phyloP scores from a whole-genome alignment of 2,113 vertebrate species.

The Callaeas wilsoni region DNA sequence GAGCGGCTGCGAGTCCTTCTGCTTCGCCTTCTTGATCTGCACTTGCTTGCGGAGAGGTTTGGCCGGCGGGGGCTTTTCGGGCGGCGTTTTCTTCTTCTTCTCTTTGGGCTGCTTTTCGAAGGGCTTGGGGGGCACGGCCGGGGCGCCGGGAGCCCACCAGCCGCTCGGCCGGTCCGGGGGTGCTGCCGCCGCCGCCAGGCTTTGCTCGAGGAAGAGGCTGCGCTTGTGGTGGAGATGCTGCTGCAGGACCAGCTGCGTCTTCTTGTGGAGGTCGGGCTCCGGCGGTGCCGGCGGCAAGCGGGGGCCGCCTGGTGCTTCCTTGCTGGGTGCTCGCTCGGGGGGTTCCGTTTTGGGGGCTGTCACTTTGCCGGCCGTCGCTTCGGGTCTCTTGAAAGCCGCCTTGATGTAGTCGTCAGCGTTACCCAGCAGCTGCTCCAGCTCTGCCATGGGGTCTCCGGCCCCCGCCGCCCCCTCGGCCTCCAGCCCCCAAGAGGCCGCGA shows the following conservation, averaged over 20 bases:
- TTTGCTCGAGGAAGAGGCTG: constrained; percentile 85
- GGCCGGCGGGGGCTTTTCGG: constrained; percentile 69
- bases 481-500: constrained; percentile 23
- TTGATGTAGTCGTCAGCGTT: constrained; percentile 81
- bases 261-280: constrained; percentile 74
- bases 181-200: neutral
- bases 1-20: constrained; percentile 84
- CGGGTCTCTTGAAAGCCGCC: constrained; percentile 80
- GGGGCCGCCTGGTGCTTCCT: neutral
- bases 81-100: constrained; percentile 82
- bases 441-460: constrained; percentile 85
- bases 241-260: constrained; percentile 91
- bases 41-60: constrained; percentile 84
- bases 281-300: neutral
- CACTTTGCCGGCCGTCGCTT: constrained; percentile 63
- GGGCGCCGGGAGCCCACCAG: constrained; percentile 80
- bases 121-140: constrained; percentile 14
- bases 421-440: constrained; percentile 90
- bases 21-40: constrained; percentile 88
- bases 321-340: constrained; percentile 38
- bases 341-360: constrained; percentile 58
- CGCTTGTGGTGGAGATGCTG: constrained; percentile 95
- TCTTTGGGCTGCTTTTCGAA: constrained; percentile 85
- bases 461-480: constrained; percentile 70
- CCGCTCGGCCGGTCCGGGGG: constrained; percentile 76